A percentile compares a stretch with the other conserved stretches of the same genome.
These are phyloP conservation scores for Oncorhynchus nerka DNA, from an alignment of 2,113 vertebrate species.

Conservation along the genomic window DNA sequence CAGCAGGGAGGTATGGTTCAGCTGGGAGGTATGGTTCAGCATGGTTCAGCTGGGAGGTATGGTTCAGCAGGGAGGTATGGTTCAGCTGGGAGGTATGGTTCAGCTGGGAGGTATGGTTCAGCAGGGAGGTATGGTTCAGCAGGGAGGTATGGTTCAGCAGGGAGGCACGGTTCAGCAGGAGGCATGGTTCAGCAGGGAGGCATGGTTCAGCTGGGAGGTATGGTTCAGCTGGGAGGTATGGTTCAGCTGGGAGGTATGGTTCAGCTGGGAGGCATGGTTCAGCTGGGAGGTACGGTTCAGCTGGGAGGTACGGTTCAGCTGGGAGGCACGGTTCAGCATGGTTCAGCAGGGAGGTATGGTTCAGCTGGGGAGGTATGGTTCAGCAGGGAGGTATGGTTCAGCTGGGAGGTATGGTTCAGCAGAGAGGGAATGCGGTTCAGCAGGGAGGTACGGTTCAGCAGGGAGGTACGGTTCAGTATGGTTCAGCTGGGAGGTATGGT, in stretches of 20 bases:
- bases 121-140: conserved; percentile 64
- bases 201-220: conserved; percentile 61
- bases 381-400: too few relatives aligned
- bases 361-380: too few relatives aligned
- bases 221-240: conserved; percentile 53
- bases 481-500: conserved; percentile 70
- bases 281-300: conserved; percentile 66
- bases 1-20: conserved; percentile 63
- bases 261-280: conserved; percentile 67
- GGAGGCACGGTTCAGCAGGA: conserved; percentile 67
- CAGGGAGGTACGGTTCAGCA: conserved; percentile 62
- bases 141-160: conserved; percentile 67
- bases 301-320: too few relatives aligned
- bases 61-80: conserved; percentile 71
- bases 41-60: conserved; percentile 65
- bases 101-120: conserved; percentile 62
- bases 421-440: too few relatives aligned
- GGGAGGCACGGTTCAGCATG: too few relatives aligned
- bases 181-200: conserved; percentile 60
- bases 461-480: conserved; percentile 67
- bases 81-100: not conserved
- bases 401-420: too few relatives aligned
- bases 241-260: conserved; percentile 52
- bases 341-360: too few relatives aligned
- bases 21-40: conserved; percentile 64